Evolutionary conservation across 1,140 invertebrate species (phyloP), one percentile per base, ranked within the genome.

Genomic region (Heliconius eleuchia): DNA sequence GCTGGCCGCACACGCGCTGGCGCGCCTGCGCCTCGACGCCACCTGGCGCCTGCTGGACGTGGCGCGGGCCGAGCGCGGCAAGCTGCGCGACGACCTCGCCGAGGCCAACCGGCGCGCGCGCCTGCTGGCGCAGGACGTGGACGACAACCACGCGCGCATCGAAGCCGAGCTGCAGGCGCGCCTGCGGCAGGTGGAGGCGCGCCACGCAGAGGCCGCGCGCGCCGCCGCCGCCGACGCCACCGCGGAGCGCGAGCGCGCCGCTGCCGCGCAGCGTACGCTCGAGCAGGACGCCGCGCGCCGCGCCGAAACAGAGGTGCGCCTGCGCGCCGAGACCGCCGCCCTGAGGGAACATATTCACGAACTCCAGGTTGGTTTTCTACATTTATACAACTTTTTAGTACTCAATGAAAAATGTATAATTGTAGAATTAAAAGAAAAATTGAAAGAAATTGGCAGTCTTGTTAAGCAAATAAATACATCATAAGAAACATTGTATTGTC

Each of bases 91-190:
- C 1, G 97, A 98, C 87, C 95, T 98, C 13, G 92, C 95, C 13
- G 97, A 98, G 84, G 98, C 98, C 0, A 98, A 98, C 85, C 95
- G 97, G 46, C 94, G 98, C 80, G 97, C 97, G 0, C 95, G 96
- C 9, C 85, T 98, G 52, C 91, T 99, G 30, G 98, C 98, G 2
- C 97, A 97, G 79, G 98, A 99, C 92, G 97, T 98, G 2, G 98
- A 99, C 89, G 98, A 99, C 74, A 97, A 97, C 84, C 98, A 99
- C 90, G 95, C 96, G 1, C 95, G 96, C 60, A 95, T 98, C 84
- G 98, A 99, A 91, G 96, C 96, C 79, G 96, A 96, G 39, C 94
- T 96, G 73, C 95, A 97, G 86, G 95, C 96, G 57, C 96, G 96
- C 76, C 94, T 97, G 57, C 96, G 96, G 72, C 95, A 96, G 73